Evolutionary conservation across 2,113 vertebrate species (phyloP), one percentile per base, ranked within the genome.

Genomic region (Silurus meridionalis): DNA sequence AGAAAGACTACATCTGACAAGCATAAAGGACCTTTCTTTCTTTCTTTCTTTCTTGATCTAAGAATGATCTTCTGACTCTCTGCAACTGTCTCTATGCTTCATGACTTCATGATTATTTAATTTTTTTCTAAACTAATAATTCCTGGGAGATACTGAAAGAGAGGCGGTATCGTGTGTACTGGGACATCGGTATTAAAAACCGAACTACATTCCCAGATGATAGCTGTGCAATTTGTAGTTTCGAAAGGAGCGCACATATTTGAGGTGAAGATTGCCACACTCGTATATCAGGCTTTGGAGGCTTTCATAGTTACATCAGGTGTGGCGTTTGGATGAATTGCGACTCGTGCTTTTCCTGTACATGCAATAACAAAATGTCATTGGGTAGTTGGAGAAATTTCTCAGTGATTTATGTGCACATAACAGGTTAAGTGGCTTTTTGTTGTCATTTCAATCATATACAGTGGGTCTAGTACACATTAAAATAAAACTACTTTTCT

Each of bases 151-250:
- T 57, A 79, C 50, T 77, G 52, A 37, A 77, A 63, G 72, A 75
- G 25, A 8, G 25, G 80, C 4, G 15, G 80, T 28, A 58, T 64
- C 67, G 21, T 17, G 2, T 74, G 37, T 37, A 37, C 37, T 64
- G 25, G 48, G 8, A 86, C 21, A 63, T 23, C 17, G 15, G 14
- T 55, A 60, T 64, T 7, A 48, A 48, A 66, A 28, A 25, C 25
- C 78, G 48, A 63, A 87, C 78, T 52, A 46, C 80, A 83, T 83
- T 74, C 86, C 80, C n/a, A 46, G 75, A 83, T 67, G 21, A 77
- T 61, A 17, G 37, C 63, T 52, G 69, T 67, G 37, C 25, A 64
- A 14, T 13, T 15, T 15, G 55, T 52, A 74, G 57, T 84, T 84
- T 88, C 50, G 69, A 82, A 66, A 83, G 55, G 63, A 69, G 46